A percentile compares a stretch with the other conserved stretches of the same genome.
Conservation (phyloP, 2,113 vertebrate species). For the Clarias batrachus region DNA sequence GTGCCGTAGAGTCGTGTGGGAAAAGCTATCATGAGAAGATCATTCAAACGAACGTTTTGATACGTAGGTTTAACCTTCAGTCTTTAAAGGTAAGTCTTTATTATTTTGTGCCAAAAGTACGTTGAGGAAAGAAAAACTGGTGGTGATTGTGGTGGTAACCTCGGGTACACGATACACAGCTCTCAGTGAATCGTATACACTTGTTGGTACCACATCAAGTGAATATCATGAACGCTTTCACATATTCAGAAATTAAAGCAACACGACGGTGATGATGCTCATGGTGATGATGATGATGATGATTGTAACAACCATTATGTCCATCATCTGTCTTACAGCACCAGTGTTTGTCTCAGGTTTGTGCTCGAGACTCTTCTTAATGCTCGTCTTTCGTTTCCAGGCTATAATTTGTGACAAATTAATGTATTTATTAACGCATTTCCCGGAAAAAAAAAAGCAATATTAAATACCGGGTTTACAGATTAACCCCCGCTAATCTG, state of each 20-base stretch:
- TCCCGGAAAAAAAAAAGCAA: background rate
- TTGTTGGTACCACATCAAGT: background rate
- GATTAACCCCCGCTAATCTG: slow-evolving; percentile 51
- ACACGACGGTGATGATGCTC: background rate
- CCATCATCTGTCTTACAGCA: background rate
- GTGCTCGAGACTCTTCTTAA: background rate
- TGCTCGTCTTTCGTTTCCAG: background rate
- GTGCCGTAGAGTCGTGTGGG: background rate
- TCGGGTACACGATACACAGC: background rate
- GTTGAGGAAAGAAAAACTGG: background rate
- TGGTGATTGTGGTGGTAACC: background rate
- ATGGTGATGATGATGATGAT: background rate
- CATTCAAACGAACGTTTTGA: background rate
- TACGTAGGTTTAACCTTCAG: background rate
- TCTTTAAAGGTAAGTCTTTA: no score
- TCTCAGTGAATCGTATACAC: background rate
- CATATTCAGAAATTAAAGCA: background rate
- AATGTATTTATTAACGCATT: background rate
- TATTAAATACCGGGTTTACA: slow-evolving; percentile 38
- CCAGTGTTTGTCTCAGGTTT: background rate
- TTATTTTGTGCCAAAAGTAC: background rate
- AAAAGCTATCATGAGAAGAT: background rate
- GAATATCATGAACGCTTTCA: background rate
- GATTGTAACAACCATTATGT: background rate
- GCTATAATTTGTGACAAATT: background rate